A percentile compares a stretch with the other conserved stretches of the same genome.
phyloP scores from a whole-genome alignment of 1,140 invertebrate genomes.

The Drosophila micromelanica region DNA sequence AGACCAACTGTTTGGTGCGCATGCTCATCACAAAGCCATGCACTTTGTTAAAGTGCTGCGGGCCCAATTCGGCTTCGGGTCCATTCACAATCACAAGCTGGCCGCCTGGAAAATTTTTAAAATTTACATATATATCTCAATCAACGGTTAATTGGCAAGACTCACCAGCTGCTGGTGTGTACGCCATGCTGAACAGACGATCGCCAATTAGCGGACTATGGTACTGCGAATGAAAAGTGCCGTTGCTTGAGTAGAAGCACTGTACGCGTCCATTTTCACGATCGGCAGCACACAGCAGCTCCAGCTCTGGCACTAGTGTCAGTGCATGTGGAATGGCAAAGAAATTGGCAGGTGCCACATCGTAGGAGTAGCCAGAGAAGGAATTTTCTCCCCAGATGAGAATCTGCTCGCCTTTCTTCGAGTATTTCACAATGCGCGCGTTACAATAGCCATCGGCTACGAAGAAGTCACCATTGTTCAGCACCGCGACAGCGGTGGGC shows the following conservation, averaged over 20 bases:
- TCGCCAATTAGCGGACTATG: conserved; percentile 87
- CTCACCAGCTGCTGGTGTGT: conserved; percentile 85
- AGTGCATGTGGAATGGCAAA: conserved; percentile 93
- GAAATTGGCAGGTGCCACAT: conserved; percentile 85
- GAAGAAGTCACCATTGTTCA: conserved; percentile 94
- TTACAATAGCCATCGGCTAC: conserved; percentile 98
- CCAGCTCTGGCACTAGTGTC: conserved; percentile 90
- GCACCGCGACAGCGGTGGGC: conserved; percentile 95
- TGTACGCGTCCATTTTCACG: conserved; percentile 95
- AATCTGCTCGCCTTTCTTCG: conserved; percentile 88
- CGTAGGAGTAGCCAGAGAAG: conserved; percentile 68
- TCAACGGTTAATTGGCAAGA: background rate
- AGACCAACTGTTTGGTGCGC: conserved; percentile 86
- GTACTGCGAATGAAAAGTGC: conserved; percentile 87
- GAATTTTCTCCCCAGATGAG: conserved; percentile 87
- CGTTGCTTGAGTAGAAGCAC: conserved; percentile 89
- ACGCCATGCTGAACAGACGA: conserved; percentile 89
- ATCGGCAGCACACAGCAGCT: conserved; percentile 94
- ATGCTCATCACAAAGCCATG: conserved; percentile 89
- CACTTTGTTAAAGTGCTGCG: conserved; percentile 84
- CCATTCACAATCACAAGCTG: conserved; percentile 86
- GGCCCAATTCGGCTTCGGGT: conserved; percentile 76
- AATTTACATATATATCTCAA: background rate
- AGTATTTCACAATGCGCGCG: conserved; percentile 94
- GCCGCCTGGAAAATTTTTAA: conserved; percentile 65